phyloP scores from a whole-genome alignment of 2,797 vertebrate species.

The Paramormyrops hopkinsi region DNA sequence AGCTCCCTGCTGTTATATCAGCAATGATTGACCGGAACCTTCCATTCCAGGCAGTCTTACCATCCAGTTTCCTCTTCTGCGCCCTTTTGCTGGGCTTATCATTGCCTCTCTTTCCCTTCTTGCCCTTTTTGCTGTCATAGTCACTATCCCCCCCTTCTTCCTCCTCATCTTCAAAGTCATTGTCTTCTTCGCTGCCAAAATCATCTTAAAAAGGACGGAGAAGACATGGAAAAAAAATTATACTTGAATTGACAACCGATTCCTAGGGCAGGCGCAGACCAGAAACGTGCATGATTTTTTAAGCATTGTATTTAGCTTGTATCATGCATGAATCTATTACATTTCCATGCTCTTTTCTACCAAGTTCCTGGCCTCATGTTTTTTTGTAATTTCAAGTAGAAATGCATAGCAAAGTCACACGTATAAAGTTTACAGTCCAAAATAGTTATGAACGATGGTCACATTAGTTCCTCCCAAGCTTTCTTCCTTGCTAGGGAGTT shows the following conservation, averaged over 20 bases:
- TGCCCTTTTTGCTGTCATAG: constrained; percentile 78
- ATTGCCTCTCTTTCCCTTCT: constrained; percentile 77
- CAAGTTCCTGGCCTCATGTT: neutral
- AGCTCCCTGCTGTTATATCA: neutral
- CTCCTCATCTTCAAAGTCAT: constrained; percentile 70
- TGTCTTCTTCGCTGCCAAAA: constrained; percentile 80
- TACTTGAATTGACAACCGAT: neutral
- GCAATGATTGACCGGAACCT: neutral
- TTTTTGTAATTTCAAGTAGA: neutral
- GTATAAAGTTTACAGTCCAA: neutral
- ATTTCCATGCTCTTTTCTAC: neutral
- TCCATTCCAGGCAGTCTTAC: constrained; percentile 40
- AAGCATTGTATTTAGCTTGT: neutral
- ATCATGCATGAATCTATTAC: neutral
- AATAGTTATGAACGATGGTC: neutral
- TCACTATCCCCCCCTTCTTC: constrained; percentile 73
- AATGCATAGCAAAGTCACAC: neutral
- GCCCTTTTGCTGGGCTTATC: constrained; percentile 71
- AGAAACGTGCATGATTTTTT: neutral
- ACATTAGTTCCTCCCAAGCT: neutral
- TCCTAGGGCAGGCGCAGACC: neutral
- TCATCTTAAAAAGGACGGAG: constrained; percentile 58
- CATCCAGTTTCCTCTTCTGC: constrained; percentile 77
- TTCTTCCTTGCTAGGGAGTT: neutral
- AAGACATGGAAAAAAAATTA: neutral